Conservation (phyloP, 2,797 vertebrate species). For the Bradypus variegatus region DNA sequence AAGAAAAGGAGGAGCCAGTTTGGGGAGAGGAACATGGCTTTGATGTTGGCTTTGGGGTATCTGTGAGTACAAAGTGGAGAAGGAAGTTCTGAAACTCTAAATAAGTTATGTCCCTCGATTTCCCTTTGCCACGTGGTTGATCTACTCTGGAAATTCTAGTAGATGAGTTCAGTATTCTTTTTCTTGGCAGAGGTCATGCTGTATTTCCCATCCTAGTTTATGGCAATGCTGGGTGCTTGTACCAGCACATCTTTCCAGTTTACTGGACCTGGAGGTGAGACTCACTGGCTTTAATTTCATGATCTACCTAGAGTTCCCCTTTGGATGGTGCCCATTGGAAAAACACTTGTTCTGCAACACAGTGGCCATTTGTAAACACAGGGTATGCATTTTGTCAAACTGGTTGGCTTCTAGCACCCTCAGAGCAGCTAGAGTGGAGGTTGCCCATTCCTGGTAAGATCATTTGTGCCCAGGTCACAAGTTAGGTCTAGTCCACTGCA, state of each 20-base stretch:
- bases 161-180: not conserved
- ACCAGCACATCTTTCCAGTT: not conserved
- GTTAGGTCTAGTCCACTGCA: not conserved
- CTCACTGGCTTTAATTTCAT: not conserved
- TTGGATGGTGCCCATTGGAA: not conserved
- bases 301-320: too few species aligned
- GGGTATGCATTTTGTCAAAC: not conserved
- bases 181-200: not conserved
- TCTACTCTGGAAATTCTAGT: not conserved
- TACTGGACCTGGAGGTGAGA: not conserved
- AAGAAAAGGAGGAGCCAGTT: not conserved
- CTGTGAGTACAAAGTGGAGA: not conserved
- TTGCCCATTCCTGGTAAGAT: not conserved
- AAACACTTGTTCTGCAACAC: not conserved
- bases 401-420: not conserved
- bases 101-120: not conserved
- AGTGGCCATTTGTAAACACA: too few species aligned
- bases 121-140: not conserved
- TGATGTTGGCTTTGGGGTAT: not conserved
- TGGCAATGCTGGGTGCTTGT: accelerated
- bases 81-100: not conserved
- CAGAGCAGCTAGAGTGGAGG: not conserved
- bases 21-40: not conserved
- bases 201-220: not conserved
- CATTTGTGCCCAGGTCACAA: not conserved